Evolutionary conservation across 2,797 vertebrate genomes (phyloP), one percentile per base, ranked within the genome.

Genomic region (Danio aesculapii): DNA sequence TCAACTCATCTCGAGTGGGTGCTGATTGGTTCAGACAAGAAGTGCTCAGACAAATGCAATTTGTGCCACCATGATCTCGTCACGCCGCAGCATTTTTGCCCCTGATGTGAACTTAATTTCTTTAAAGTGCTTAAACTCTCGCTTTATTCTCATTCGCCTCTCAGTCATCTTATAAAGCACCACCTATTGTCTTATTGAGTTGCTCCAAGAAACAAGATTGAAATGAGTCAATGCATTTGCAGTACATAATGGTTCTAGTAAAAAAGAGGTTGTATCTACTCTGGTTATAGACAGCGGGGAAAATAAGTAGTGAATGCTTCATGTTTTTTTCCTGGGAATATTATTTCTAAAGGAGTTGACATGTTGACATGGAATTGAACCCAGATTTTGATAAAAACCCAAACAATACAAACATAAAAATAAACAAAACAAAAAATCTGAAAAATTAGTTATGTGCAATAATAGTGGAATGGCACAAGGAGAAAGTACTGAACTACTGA

Each of bases 21-120:
- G 47, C 77, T 72, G 58, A 79, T 79, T 75, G 82, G 63, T 61
- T 66, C 69, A 50, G 58, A 63, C 14, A 43, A 59, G 61, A 59
- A 50, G 21, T 63, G 53, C 64, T 68, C 30, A 79, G 58, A 72
- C 77, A 63, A 63, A 55, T 30, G 6, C 58, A 72, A 55, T 79
- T 63, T 72, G 39, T 14, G 8, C 76, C n/a, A 5, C 69, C 78
- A 53, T 72, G 9, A 17, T 9, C 61, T 52, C 4, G 7, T 12
- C 14, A 0, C 0, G 6, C 77, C 62, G 17, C n/a, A 55, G 47
- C 47, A 39, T 30, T 11, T 53, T 53, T 63, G 49, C 49, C 47
- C 58, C 77, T 79, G 68, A 72, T 63, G 77, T 62, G 59, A 63
- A 16, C 67, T 44, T 44, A 17, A 63, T 52, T 63, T 63, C 57